Percentiles rank a stretch among this genome's conserved stretches.
Conservation (phyloP, 2,113 vertebrate genomes). For the Mastomys natalensis region DNA sequence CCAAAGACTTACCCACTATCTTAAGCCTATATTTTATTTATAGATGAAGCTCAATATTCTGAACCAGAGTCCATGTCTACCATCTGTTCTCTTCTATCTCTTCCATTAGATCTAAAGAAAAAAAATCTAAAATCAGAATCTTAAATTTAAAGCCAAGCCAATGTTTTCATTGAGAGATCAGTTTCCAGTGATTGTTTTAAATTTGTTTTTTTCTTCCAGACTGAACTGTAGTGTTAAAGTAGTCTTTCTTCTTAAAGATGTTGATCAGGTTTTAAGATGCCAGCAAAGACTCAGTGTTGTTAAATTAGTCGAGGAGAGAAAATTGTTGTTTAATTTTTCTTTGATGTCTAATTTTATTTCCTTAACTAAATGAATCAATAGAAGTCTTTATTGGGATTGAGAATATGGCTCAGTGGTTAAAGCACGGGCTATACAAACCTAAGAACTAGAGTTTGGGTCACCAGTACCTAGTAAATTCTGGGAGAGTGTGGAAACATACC, state of each 20-base stretch:
- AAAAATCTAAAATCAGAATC: slow-evolving; percentile 58
- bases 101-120: slow-evolving; percentile 35
- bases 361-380: slow-evolving; percentile 2
- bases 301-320: slow-evolving; percentile 37
- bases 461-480: not conserved
- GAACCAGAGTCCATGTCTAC: slow-evolving; percentile 36
- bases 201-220: slow-evolving; percentile 32
- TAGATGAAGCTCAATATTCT: slow-evolving; percentile 63
- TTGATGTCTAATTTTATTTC: slow-evolving; percentile 64
- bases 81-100: slow-evolving; percentile 72
- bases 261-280: not conserved
- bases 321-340: not conserved
- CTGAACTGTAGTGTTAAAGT: not conserved
- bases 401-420: not conserved
- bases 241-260: not conserved
- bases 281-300: slow-evolving; percentile 6
- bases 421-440: not conserved
- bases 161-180: slow-evolving; percentile 72
- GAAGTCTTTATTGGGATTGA: not conserved
- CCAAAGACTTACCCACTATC: slow-evolving; percentile 67
- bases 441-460: no score
- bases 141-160: slow-evolving; percentile 62
- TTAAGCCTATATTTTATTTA: slow-evolving; percentile 82
- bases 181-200: slow-evolving; percentile 44
- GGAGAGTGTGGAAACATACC: not conserved